phyloP scores from a whole-genome alignment of 2,113 vertebrate species.

The Scortum barcoo region DNA sequence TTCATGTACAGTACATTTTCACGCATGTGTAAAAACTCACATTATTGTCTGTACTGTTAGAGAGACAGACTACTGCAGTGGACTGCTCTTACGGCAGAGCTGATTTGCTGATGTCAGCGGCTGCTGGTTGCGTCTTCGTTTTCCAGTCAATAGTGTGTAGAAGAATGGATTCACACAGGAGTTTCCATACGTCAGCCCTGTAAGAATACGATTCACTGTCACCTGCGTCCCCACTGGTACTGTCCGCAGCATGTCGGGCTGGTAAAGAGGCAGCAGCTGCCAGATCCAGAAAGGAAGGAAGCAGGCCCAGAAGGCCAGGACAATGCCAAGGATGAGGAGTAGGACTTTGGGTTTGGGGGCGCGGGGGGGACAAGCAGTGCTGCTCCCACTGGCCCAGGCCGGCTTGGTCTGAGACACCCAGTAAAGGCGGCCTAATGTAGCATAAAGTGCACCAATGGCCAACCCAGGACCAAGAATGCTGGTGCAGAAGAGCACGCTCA shows the following conservation, averaged over 20 bases:
- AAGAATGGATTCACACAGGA: slow-evolving; percentile 90
- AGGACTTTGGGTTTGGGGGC: slow-evolving; percentile 89
- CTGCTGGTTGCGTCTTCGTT: slow-evolving; percentile 74
- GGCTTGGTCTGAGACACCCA: slow-evolving; percentile 87
- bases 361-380: slow-evolving; percentile 74
- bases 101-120: slow-evolving; percentile 74
- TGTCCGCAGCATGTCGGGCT: slow-evolving; percentile 82
- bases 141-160: slow-evolving; percentile 88
- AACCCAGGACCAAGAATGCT: slow-evolving; percentile 89
- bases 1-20: slow-evolving; percentile 14
- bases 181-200: slow-evolving; percentile 89
- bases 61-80: slow-evolving; percentile 61
- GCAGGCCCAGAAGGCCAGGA: slow-evolving; percentile 89
- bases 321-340: slow-evolving; percentile 87
- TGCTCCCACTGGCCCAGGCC: slow-evolving; percentile 79
- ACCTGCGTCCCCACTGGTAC: slow-evolving; percentile 86
- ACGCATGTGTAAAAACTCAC: slow-evolving; percentile 12
- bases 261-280: slow-evolving; percentile 88
- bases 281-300: slow-evolving; percentile 91
- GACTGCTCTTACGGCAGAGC: slow-evolving; percentile 82
- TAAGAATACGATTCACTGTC: slow-evolving; percentile 88
- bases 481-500: slow-evolving; percentile 88
- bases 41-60: slow-evolving; percentile 19
- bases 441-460: slow-evolving; percentile 87
- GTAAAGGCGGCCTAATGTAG: slow-evolving; percentile 86